Conservation (phyloP, 1,140 invertebrate species). For the Drosophila auraria region DNA sequence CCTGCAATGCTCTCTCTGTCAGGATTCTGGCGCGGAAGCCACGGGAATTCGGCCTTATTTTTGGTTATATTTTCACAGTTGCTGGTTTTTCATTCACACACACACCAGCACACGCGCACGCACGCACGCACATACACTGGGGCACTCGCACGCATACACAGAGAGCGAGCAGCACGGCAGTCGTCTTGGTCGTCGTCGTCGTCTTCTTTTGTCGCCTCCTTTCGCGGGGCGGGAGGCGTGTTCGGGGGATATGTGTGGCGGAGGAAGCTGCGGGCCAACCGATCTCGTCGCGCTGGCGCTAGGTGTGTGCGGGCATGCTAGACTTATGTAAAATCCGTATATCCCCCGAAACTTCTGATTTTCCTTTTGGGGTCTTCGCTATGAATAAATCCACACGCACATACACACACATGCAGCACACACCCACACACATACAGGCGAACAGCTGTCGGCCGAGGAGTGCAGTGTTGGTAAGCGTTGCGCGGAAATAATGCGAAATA, state of each 20-base stretch:
- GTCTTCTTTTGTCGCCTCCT: constrained; percentile 28
- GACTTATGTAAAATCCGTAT: constrained; percentile 56
- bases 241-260: constrained; percentile 7
- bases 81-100: constrained; percentile 78
- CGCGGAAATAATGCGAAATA: too few species aligned
- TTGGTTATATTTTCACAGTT: constrained; percentile 81
- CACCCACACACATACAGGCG: constrained; percentile 31
- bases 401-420: constrained; percentile 37
- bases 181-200: background rate
- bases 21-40: constrained; percentile 9
- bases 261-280: constrained; percentile 32
- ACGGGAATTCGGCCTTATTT: constrained; percentile 58
- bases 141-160: constrained; percentile 33
- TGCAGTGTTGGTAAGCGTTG: background rate
- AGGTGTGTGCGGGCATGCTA: constrained; percentile 24
- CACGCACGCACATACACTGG: constrained; percentile 17
- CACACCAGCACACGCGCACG: constrained; percentile 40
- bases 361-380: constrained; percentile 53
- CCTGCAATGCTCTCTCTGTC: constrained; percentile 22
- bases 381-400: constrained; percentile 67
- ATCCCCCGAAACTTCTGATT: constrained; percentile 46
- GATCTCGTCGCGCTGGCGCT: constrained; percentile 7
- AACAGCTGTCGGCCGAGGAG: constrained; percentile 58
- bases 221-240: constrained; percentile 18
- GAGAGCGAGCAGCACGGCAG: constrained; percentile 1